A percentile compares a stretch with the other conserved stretches of the same genome.
phyloP scores from a whole-genome alignment of 1,140 invertebrate genomes.

The Drosophila melanica region DNA sequence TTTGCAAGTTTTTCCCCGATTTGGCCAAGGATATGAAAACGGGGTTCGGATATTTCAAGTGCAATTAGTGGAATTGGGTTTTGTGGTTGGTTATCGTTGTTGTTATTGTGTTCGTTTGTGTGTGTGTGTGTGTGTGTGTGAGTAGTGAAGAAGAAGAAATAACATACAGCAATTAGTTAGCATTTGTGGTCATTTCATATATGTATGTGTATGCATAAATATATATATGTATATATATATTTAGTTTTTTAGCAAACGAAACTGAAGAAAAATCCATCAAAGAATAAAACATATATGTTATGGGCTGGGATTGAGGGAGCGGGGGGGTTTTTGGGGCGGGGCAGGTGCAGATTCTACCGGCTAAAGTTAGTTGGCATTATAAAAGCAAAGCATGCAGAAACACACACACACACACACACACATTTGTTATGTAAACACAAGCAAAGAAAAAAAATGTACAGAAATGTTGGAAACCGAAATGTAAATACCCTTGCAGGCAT shows the following conservation, averaged over 20 bases:
- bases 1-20: conserved; percentile 66
- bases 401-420: not conserved
- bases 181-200: conserved; percentile 39
- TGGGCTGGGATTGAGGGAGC: not conserved
- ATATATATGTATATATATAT: conserved; percentile 5
- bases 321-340: not conserved
- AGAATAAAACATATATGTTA: conserved; percentile 19
- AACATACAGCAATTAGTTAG: conserved; percentile 76
- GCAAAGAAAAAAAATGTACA: no score
- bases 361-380: conserved; percentile 6
- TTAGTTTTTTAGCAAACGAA: conserved; percentile 9
- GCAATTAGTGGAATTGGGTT: conserved; percentile 81
- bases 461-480: no score
- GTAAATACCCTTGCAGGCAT: no score
- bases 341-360: conserved; percentile 22
- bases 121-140: conserved; percentile 37
- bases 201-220: not conserved
- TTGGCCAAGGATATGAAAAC: conserved; percentile 62
- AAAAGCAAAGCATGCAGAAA: not conserved
- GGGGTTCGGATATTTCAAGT: conserved; percentile 73
- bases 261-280: conserved; percentile 49
- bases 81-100: conserved; percentile 70
- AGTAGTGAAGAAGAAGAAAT: conserved; percentile 50
- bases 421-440: no score
- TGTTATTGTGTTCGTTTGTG: conserved; percentile 32